Conservation (phyloP, 2,888 invertebrate genomes). For the Ormia ochracea region DNA sequence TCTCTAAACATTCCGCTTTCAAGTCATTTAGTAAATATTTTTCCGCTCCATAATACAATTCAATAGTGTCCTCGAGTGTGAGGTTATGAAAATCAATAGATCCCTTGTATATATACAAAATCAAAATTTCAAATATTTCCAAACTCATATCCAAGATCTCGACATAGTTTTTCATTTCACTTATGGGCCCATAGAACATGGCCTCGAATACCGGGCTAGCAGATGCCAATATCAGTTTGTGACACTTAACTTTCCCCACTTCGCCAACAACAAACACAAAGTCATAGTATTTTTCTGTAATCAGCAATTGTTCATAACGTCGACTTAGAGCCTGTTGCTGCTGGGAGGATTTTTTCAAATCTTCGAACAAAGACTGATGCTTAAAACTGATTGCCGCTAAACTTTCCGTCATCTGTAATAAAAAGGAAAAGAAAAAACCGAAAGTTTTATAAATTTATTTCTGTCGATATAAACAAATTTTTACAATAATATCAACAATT, state of each 20-base stretch:
- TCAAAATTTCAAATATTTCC: conserved; percentile 75
- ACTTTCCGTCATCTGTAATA: conserved; percentile 59
- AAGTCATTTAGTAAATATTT: conserved; percentile 75
- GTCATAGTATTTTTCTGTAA: conserved; percentile 73
- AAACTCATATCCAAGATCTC: conserved; percentile 76
- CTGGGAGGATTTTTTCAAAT: conserved; percentile 61
- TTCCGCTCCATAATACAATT: conserved; percentile 75
- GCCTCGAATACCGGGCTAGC: conserved; percentile 93
- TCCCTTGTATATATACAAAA: conserved; percentile 75
- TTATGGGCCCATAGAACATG: conserved; percentile 87
- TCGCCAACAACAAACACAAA: conserved; percentile 73
- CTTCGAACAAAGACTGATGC: conserved; percentile 42
- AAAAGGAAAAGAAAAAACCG: conserved; percentile 16
- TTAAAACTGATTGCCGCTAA: conserved; percentile 42
- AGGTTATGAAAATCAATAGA: conserved; percentile 69
- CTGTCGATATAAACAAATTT: background rate
- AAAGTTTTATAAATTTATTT: conserved; percentile 21
- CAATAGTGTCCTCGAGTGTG: conserved; percentile 72
- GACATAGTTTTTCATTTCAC: conserved; percentile 77
- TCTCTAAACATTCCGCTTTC: conserved; percentile 68
- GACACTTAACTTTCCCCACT: conserved; percentile 81
- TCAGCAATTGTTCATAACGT: conserved; percentile 72
- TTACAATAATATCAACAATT: background rate
- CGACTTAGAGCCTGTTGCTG: conserved; percentile 66
- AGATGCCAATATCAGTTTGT: conserved; percentile 88